Percentiles rank a stretch among this genome's conserved stretches.
Conservation (phyloP, 2,888 invertebrate genomes). For the Crepidodera aurea region DNA sequence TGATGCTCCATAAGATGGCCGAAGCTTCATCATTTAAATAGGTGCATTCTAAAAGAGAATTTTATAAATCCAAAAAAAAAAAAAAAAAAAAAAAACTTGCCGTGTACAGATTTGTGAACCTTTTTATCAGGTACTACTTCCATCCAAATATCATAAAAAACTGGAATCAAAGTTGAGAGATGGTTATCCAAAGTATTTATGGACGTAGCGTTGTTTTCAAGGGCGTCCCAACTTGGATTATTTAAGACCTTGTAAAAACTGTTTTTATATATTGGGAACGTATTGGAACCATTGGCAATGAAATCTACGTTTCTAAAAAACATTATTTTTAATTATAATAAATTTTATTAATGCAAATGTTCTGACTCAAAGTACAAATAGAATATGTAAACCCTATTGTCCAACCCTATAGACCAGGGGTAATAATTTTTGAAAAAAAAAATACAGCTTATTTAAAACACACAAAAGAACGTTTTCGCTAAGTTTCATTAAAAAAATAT, state of each 20-base stretch:
- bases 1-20: conserved; percentile 68
- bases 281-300: conserved; percentile 16
- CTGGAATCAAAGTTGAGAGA: conserved; percentile 74
- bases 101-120: too few relatives aligned
- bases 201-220: conserved; percentile 7
- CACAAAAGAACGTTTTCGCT: too few relatives aligned
- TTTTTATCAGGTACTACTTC: conserved; percentile 71
- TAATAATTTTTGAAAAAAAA: too few relatives aligned
- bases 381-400: too few relatives aligned
- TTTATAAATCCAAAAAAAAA: too few relatives aligned
- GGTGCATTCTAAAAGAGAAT: conserved; percentile 45
- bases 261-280: conserved; percentile 40
- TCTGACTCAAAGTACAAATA: too few relatives aligned
- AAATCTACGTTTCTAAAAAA: conserved; percentile 17
- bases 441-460: too few relatives aligned
- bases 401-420: too few relatives aligned
- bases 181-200: conserved; percentile 65
- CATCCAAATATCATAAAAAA: conserved; percentile 85
- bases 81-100: too few relatives aligned
- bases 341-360: too few relatives aligned
- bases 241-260: conserved; percentile 29
- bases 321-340: too few relatives aligned
- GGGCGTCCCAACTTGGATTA: conserved; percentile 11
- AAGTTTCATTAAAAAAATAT: too few relatives aligned
- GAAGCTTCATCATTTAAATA: conserved; percentile 71